These are phyloP conservation scores for Alexandromys fortis DNA, from an alignment of 2,113 vertebrate species.

Conservation along the genomic window DNA sequence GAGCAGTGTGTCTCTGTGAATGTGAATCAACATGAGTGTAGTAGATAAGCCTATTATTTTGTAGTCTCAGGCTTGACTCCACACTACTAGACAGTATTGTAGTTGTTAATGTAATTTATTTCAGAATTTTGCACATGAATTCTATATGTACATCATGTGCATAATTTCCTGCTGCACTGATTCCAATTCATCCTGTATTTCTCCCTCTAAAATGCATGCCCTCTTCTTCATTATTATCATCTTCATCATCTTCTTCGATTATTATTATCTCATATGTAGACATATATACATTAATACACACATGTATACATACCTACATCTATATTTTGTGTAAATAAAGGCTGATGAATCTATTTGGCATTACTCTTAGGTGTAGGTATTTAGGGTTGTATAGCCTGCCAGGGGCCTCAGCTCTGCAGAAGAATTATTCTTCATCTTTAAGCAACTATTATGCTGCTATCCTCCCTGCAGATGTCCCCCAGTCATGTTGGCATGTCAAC, in stretches of 20 bases:
- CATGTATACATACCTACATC: neutral
- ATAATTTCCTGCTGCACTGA: neutral
- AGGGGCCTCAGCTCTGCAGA: neutral
- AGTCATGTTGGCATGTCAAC: neutral
- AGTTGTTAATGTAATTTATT: neutral
- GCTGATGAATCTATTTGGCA: neutral
- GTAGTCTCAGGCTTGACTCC: neutral
- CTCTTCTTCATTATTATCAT: neutral
- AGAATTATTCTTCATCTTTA: neutral
- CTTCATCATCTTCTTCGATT: neutral
- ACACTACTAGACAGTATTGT: neutral
- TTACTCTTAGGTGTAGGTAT: neutral
- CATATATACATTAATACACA: neutral
- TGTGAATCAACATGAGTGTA: neutral
- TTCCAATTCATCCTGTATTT: neutral
- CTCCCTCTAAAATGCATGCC: neutral
- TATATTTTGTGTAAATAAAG: too few species aligned
- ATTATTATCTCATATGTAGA: neutral
- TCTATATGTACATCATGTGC: neutral
- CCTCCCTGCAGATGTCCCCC: neutral
- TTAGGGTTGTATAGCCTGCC: too few species aligned
- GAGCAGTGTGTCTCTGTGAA: neutral
- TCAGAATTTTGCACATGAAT: neutral
- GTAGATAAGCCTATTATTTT: neutral
- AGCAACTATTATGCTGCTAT: neutral